A percentile compares a stretch with the other conserved stretches of the same genome.
Conservation (phyloP, 2,113 vertebrate species). For the Probosciger aterrimus region DNA sequence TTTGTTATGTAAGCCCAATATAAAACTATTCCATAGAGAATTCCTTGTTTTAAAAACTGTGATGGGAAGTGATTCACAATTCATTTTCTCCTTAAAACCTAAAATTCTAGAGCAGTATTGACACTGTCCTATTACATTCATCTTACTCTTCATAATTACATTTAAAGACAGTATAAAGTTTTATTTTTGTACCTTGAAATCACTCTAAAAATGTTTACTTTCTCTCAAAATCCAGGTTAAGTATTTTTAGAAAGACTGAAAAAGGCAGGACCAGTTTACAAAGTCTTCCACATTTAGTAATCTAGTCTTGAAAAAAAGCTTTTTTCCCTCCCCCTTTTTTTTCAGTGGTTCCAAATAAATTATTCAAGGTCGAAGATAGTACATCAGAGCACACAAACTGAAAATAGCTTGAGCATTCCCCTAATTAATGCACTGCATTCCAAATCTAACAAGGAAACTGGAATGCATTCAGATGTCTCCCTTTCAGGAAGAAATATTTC, state of each 20-base stretch:
- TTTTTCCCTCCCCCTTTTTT: neutral
- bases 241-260: neutral
- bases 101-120: neutral
- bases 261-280: neutral
- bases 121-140: neutral
- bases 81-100: neutral
- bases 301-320: neutral
- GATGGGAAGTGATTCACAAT: neutral
- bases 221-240: neutral
- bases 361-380: constrained; percentile 3
- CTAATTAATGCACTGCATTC: neutral
- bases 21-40: neutral
- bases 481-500: neutral
- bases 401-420: neutral
- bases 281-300: neutral
- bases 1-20: neutral
- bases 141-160: neutral
- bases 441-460: constrained; percentile 1
- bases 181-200: neutral
- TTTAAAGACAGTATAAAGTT: neutral
- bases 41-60: neutral
- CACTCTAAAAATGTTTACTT: neutral
- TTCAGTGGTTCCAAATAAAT: neutral
- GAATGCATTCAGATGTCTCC: neutral
- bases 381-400: neutral